Evolutionary conservation across 2,888 invertebrate species (phyloP).

Genomic region (Hemistola chrysoprasaria): DNA sequence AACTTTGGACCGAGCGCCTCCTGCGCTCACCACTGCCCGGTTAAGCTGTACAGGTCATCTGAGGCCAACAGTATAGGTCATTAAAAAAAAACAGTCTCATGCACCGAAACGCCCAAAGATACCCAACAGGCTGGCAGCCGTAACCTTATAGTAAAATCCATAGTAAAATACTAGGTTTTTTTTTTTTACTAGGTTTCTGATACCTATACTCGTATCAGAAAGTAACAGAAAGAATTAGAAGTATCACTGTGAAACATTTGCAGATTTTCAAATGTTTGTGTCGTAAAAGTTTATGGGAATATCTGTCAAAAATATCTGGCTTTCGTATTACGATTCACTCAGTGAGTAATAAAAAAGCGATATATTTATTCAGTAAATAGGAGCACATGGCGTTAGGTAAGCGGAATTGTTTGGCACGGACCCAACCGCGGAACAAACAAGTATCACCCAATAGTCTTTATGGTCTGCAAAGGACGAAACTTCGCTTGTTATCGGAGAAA

Average conservation of each 20-base stretch:
- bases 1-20: no score
- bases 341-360: constrained; percentile 31
- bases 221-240: constrained; percentile 6
- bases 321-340: constrained; percentile 23
- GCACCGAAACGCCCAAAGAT: no score
- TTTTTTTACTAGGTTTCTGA: no score
- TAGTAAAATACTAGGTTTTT: constrained; percentile 1
- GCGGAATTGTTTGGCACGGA: constrained; percentile 38
- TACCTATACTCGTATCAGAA: no score
- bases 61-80: no score
- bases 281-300: constrained; percentile 19
- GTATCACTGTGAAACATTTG: constrained; percentile 8
- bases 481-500: constrained; percentile 75
- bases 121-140: no score
- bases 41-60: no score
- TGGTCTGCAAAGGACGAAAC: constrained; percentile 55
- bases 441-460: constrained; percentile 43
- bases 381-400: constrained; percentile 28
- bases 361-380: constrained; percentile 31
- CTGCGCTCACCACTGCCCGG: no score
- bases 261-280: constrained; percentile 19
- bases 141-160: no score
- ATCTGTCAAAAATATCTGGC: constrained; percentile 24
- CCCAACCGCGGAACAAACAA: constrained; percentile 46
- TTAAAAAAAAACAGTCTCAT: no score